Evolutionary conservation across 2,113 vertebrate species (phyloP).

Genomic region (Plecturocebus donacophilus): DNA sequence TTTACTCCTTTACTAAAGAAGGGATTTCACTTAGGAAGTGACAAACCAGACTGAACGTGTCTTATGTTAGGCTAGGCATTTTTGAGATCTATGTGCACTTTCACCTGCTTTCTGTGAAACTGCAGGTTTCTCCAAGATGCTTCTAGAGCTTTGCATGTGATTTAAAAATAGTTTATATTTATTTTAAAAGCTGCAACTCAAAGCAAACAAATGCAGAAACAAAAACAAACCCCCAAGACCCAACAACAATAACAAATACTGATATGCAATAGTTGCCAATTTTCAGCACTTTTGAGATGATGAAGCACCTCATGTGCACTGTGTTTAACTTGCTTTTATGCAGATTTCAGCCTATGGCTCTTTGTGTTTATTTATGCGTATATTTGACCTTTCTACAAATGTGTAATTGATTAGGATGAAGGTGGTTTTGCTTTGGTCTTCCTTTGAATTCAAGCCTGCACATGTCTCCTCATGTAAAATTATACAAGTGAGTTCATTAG

Average conservation of each 20-base stretch:
- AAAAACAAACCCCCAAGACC: not conserved
- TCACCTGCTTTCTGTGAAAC: not conserved
- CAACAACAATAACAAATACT: not conserved
- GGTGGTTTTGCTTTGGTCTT: not conserved
- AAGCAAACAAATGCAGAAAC: not conserved
- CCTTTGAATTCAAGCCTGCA: conserved; percentile 43
- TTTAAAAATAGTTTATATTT: conserved; percentile 1
- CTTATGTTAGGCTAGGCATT: not conserved
- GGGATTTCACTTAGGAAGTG: not conserved
- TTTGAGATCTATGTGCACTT: not conserved
- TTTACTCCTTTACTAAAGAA: not conserved
- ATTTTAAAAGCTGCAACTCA: conserved; percentile 6
- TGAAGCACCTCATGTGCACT: too few species aligned
- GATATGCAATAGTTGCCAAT: not conserved
- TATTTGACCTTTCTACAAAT: conserved; percentile 18
- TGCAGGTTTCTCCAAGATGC: not conserved
- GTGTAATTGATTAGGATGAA: conserved; percentile 45
- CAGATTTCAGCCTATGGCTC: not conserved
- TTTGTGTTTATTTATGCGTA: conserved; percentile 40
- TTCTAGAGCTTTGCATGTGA: not conserved
- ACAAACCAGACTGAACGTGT: not conserved
- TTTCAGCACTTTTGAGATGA: not conserved
- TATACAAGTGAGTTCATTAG: conserved; percentile 62
- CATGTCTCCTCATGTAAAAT: conserved; percentile 45
- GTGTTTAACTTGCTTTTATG: not conserved